These are phyloP conservation scores for Poeciliopsis retropinna DNA, from an alignment of 2,113 vertebrate species.

Conservation along the genomic window DNA sequence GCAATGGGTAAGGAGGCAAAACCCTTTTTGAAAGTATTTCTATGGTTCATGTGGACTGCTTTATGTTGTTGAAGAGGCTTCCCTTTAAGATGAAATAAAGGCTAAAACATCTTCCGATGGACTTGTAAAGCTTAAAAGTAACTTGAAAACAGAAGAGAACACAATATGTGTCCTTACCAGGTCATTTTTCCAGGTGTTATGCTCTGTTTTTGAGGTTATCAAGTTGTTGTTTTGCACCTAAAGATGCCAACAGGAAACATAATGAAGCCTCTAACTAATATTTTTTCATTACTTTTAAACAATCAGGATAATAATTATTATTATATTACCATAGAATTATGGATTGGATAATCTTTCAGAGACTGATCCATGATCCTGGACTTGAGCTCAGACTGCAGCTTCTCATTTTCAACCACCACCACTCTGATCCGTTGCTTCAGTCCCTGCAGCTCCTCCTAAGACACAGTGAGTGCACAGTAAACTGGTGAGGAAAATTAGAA, in stretches of 20 bases:
- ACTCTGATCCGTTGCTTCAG: conserved; percentile 85
- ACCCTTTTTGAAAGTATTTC: not conserved
- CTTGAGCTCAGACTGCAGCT: conserved; percentile 83
- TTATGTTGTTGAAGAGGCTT: not conserved
- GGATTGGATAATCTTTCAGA: conserved; percentile 80
- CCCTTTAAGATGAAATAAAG: not conserved
- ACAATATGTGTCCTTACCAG: conserved; percentile 73
- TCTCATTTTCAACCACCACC: conserved; percentile 89
- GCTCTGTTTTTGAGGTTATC: conserved; percentile 25
- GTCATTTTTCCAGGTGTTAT: conserved; percentile 80
- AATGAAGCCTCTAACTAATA: not conserved
- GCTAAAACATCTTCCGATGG: not conserved
- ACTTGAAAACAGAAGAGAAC: not conserved
- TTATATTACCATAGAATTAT: conserved; percentile 75
- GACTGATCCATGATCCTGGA: conserved; percentile 75
- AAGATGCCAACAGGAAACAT: not conserved
- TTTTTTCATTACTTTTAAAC: not conserved
- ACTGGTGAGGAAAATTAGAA: not conserved
- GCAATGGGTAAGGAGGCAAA: no score
- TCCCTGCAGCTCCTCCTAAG: conserved; percentile 88
- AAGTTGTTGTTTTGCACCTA: conserved; percentile 50
- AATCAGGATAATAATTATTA: not conserved
- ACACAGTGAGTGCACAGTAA: not conserved
- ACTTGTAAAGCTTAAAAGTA: not conserved
- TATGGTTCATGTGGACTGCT: not conserved